Evolutionary conservation across 2,113 vertebrate species (phyloP).

Genomic region (Perognathus longimembris): DNA sequence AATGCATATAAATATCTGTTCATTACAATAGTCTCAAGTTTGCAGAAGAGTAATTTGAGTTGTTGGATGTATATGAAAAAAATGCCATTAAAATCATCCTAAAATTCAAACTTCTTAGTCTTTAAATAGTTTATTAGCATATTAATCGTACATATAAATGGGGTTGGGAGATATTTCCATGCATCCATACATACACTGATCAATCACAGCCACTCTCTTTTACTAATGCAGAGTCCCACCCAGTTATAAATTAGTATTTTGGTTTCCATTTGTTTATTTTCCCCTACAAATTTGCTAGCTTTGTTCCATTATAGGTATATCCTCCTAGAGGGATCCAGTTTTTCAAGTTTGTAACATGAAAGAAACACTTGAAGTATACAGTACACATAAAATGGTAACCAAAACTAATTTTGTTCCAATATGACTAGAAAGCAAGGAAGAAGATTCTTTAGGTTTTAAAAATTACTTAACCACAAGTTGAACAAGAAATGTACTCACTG

Average conservation of each 20-base stretch:
- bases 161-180: neutral
- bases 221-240: neutral
- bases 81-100: neutral
- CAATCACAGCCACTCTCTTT: neutral
- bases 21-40: neutral
- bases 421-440: neutral
- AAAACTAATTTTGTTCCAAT: neutral
- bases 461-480: neutral
- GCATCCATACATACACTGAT: neutral
- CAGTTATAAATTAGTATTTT: neutral
- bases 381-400: neutral
- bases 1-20: neutral
- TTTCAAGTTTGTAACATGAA: neutral
- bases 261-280: neutral
- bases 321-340: neutral
- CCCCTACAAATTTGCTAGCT: neutral
- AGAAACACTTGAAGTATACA: slow-evolving; percentile 21
- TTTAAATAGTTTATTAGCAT: neutral
- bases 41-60: neutral
- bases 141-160: neutral
- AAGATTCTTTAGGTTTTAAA: neutral
- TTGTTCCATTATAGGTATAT: slow-evolving; percentile 4
- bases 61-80: neutral
- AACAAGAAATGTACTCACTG: too few species aligned
- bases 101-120: neutral